phyloP scores from a whole-genome alignment of 2,113 vertebrate species.

The Sus scrofa region T2T-Sscrofa CM000818.6:54731501-54732000 shows the following conservation, averaged over 20 bases:
- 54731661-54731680: neutral
- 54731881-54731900: neutral
- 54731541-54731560: neutral
- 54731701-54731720: neutral
- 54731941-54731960: neutral
- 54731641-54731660: neutral
- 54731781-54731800: neutral
- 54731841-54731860: neutral
- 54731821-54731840: neutral
- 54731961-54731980: neutral
- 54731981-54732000: neutral
- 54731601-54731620: neutral
- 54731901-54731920: neutral
- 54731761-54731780: too few relatives aligned
- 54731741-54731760: neutral
- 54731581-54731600: neutral
- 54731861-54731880: neutral
- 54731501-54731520: neutral
- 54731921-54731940: neutral
- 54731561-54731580: neutral
- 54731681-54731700: neutral
- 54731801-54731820: accelerated
- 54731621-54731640: neutral
- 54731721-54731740: neutral
- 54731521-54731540: neutral